Conservation (phyloP, 2,113 vertebrate species). For the Phainopepla nitens region DNA sequence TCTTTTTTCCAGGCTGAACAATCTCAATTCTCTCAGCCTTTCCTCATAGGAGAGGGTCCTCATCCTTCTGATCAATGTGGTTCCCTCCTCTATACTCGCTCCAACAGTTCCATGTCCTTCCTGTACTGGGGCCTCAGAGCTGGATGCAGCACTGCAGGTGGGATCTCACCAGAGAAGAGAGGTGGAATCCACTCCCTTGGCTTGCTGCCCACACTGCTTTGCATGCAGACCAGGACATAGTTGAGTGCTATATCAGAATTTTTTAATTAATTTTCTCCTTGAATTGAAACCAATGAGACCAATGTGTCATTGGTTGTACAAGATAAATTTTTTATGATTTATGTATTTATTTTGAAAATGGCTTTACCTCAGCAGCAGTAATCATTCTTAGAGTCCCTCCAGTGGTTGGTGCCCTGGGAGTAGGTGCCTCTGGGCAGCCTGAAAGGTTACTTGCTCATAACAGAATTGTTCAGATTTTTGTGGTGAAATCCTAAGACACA, state of each 20-base stretch:
- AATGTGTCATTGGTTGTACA: not conserved
- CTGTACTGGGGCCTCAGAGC: not conserved
- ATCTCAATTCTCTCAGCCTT: not conserved
- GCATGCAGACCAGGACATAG: too few relatives aligned
- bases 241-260: not conserved
- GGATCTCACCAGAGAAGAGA: not conserved
- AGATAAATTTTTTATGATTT: not conserved
- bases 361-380: not conserved
- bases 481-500: not conserved
- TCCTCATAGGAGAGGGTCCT: not conserved
- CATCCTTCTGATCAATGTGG: not conserved
- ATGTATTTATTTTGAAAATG: not conserved
- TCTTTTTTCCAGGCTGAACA: too few relatives aligned
- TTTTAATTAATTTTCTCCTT: not conserved
- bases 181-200: not conserved
- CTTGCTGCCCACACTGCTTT: not conserved
- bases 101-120: not conserved
- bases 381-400: not conserved
- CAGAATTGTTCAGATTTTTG: not conserved
- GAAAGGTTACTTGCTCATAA: not conserved
- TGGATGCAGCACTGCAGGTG: not conserved
- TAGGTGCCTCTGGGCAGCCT: not conserved
- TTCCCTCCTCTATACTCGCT: not conserved
- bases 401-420: too few relatives aligned
- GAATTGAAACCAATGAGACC: not conserved